Evolutionary conservation across 2,113 vertebrate species (phyloP).

Genomic region (Panthera uncia): DNA sequence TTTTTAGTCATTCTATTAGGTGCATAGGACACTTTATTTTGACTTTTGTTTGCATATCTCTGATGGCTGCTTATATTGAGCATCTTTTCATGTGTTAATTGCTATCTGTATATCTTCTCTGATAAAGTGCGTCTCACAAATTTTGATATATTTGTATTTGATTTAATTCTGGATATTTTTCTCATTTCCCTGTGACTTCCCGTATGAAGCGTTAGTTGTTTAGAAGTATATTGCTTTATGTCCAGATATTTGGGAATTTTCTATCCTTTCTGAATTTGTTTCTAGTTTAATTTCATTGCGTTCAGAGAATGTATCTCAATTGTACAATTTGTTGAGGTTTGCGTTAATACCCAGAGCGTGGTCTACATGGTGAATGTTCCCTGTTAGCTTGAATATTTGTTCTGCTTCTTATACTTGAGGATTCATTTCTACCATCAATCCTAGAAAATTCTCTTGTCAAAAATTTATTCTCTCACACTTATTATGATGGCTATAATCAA

Average conservation of each 20-base stretch:
- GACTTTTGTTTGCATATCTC: not conserved
- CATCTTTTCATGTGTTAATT: not conserved
- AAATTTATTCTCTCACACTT: not conserved
- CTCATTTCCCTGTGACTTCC: not conserved
- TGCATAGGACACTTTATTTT: not conserved
- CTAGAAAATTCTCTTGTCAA: not conserved
- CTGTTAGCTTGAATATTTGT: constrained; percentile 2
- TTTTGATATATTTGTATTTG: not conserved
- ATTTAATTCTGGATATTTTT: constrained; percentile 42
- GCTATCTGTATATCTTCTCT: not conserved
- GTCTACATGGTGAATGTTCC: not conserved
- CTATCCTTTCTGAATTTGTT: not conserved
- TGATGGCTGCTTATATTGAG: not conserved
- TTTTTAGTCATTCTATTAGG: not conserved
- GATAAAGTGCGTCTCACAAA: not conserved
- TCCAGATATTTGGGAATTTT: constrained; percentile 35
- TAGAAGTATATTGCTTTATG: not conserved
- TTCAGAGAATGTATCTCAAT: constrained; percentile 3
- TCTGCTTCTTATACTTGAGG: not conserved
- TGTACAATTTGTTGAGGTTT: not conserved
- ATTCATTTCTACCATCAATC: not conserved
- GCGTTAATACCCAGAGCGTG: not conserved
- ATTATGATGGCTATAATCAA: not conserved
- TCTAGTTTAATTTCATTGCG: constrained; percentile 21
- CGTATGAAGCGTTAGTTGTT: not conserved